phyloP scores from a whole-genome alignment of 2,113 vertebrate genomes.

The Sminthopsis crassicaudata region DNA sequence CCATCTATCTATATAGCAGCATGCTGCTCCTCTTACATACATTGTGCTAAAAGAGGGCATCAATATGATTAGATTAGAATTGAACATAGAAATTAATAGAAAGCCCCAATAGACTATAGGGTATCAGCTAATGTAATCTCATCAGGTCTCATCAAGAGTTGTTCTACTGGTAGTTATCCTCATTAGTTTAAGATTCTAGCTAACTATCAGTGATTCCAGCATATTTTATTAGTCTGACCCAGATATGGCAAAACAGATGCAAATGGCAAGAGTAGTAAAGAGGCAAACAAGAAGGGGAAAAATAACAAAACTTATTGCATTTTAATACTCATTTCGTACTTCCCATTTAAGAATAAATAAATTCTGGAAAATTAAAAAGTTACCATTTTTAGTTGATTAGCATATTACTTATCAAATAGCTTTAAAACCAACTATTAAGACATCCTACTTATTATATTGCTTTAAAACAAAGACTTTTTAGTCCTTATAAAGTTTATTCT shows the following conservation, averaged over 20 bases:
- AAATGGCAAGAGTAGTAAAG: neutral
- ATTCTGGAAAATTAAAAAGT: slow-evolving; percentile 50
- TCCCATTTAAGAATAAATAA: slow-evolving; percentile 61
- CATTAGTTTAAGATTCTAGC: slow-evolving; percentile 9
- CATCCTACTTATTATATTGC: slow-evolving; percentile 10
- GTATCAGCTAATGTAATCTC: too few relatives aligned
- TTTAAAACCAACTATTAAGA: slow-evolving; percentile 39
- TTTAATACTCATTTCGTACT: slow-evolving; percentile 52
- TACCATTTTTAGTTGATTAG: slow-evolving; percentile 55
- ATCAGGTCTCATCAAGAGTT: too few relatives aligned
- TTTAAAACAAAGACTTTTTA: slow-evolving; percentile 24
- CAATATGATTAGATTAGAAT: too few relatives aligned
- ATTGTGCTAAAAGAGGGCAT: too few relatives aligned
- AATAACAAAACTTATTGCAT: slow-evolving; percentile 24
- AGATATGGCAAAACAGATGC: neutral
- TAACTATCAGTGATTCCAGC: neutral
- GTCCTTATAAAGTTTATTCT: slow-evolving; percentile 26
- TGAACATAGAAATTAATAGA: too few relatives aligned
- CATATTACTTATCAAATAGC: slow-evolving; percentile 38
- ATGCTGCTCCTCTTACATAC: too few relatives aligned
- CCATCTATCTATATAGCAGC: too few relatives aligned
- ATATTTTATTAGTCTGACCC: neutral
- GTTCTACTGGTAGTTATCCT: too few relatives aligned
- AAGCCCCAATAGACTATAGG: too few relatives aligned
- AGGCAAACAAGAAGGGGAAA: neutral